phyloP scores from a whole-genome alignment of 2,888 invertebrate species.

The Sinotaia quadrata region DNA sequence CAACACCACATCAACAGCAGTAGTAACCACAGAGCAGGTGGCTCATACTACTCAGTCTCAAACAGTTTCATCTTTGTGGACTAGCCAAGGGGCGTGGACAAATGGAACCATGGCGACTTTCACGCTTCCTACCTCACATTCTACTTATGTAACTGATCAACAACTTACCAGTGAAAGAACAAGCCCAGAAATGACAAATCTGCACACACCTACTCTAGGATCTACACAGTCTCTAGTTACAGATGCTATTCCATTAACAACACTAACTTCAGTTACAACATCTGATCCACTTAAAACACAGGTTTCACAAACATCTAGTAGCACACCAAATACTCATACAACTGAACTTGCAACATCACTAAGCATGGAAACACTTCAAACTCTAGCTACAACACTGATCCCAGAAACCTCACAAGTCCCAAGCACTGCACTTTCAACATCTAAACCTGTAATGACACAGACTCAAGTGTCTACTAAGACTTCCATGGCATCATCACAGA shows the following conservation, averaged over 20 bases:
- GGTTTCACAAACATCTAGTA: not conserved
- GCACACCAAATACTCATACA: not conserved
- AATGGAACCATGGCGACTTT: too few species aligned
- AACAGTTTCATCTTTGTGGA: too few species aligned
- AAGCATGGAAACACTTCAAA: not conserved
- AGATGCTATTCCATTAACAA: too few species aligned
- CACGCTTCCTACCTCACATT: too few species aligned
- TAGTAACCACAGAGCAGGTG: not conserved
- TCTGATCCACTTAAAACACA: not conserved
- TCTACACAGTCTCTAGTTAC: too few species aligned
- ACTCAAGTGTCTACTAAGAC: not conserved
- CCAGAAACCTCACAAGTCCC: conserved; percentile 9
- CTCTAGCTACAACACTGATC: conserved; percentile 13
- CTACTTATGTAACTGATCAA: too few species aligned
- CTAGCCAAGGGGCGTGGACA: too few species aligned
- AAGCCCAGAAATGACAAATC: too few species aligned
- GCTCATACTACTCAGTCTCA: too few species aligned
- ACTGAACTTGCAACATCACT: not conserved
- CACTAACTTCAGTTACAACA: not conserved
- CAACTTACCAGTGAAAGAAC: too few species aligned
- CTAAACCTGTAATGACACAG: not conserved
- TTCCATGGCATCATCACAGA: not conserved
- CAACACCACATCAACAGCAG: conserved; percentile 1
- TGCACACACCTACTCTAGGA: too few species aligned
- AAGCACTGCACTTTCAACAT: too few species aligned